Percentiles rank a stretch among this genome's conserved stretches.
These are phyloP conservation scores for Rhyacophila evoluta DNA, from an alignment of 2,888 invertebrate genomes.

Conservation along the genomic window DNA sequence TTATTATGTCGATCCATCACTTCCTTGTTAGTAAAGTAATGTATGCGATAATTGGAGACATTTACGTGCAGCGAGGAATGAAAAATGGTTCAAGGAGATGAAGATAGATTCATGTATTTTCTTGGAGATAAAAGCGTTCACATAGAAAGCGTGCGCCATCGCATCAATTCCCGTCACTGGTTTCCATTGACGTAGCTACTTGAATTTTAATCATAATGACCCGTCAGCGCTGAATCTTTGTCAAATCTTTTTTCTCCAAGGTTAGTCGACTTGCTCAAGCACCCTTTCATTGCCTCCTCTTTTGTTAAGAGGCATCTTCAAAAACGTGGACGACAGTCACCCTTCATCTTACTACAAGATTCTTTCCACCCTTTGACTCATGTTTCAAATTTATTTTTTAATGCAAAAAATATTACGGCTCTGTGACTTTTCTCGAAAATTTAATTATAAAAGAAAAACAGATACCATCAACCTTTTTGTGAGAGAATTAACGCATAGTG, in stretches of 20 bases:
- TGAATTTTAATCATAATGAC: constrained; percentile 41
- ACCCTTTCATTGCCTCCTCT: constrained; percentile 31
- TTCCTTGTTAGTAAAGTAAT: background rate
- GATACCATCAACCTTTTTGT: background rate
- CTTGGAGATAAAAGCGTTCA: background rate
- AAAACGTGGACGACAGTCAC: constrained; percentile 23
- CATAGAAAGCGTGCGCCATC: background rate
- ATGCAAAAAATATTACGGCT: background rate
- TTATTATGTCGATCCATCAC: too few relatives aligned
- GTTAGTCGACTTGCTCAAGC: background rate
- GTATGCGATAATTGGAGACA: background rate
- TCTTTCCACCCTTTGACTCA: constrained; percentile 18
- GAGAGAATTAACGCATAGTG: background rate
- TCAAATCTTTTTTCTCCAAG: background rate
- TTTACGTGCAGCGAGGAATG: background rate
- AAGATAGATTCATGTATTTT: background rate
- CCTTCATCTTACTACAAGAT: constrained; percentile 16
- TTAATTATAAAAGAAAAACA: background rate
- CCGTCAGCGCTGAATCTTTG: constrained; percentile 37
- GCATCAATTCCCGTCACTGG: constrained; percentile 12
- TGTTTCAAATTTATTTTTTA: constrained; percentile 13
- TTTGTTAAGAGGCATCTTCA: constrained; percentile 4
- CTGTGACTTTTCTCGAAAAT: background rate
- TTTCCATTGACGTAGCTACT: constrained; percentile 31
- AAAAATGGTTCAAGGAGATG: background rate